Evolutionary conservation across 2,888 invertebrate species (phyloP).

Genomic region (Druceiella hillmani): DNA sequence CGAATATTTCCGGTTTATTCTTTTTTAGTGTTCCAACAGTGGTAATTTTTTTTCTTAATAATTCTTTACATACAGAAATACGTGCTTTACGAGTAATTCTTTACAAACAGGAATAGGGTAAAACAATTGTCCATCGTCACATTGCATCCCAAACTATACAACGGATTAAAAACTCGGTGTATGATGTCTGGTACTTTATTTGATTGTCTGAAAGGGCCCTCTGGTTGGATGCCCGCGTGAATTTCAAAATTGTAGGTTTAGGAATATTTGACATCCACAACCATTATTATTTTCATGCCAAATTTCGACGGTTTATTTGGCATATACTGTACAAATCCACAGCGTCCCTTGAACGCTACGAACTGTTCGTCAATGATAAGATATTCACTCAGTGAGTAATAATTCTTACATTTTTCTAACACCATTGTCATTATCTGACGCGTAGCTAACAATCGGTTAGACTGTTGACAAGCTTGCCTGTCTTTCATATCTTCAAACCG

Average conservation of each 20-base stretch:
- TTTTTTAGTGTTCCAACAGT: too few relatives aligned
- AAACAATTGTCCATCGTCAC: conserved; percentile 19
- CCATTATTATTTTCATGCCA: conserved; percentile 26
- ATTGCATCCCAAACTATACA: too few relatives aligned
- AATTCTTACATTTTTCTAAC: conserved; percentile 26
- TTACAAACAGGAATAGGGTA: too few relatives aligned
- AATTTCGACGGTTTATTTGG: conserved; percentile 27
- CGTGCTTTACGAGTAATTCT: too few relatives aligned
- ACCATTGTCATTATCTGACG: conserved; percentile 27
- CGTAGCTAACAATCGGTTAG: too few relatives aligned
- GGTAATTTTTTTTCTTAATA: too few relatives aligned
- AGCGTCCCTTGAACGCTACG: conserved; percentile 25
- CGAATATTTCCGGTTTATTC: too few relatives aligned
- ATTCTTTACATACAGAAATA: too few relatives aligned
- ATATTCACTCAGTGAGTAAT: conserved; percentile 22
- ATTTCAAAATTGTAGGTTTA: conserved; percentile 26
- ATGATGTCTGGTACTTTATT: conserved; percentile 20
- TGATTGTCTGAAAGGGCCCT: conserved; percentile 19
- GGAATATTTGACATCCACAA: conserved; percentile 22
- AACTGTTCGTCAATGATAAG: conserved; percentile 28
- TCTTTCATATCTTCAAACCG: too few relatives aligned
- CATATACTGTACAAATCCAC: conserved; percentile 28
- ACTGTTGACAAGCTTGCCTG: too few relatives aligned
- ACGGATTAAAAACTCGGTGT: too few relatives aligned
- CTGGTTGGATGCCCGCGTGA: conserved; percentile 26